A percentile compares a stretch with the other conserved stretches of the same genome.
Conservation (phyloP, 2,888 invertebrate species). For the Sisyra terminalis region DNA sequence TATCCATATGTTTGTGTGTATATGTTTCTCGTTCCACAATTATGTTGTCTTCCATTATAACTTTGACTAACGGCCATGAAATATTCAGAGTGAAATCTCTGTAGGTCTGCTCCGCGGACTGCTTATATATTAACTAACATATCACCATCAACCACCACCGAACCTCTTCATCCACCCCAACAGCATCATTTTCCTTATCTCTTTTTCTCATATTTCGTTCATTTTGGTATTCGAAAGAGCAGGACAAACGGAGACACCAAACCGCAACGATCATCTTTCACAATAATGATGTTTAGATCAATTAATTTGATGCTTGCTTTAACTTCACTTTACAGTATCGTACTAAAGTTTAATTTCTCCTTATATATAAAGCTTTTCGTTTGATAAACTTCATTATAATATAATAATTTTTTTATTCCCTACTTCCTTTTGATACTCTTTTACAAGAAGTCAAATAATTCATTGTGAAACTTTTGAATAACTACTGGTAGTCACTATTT, state of each 20-base stretch:
- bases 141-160: background rate
- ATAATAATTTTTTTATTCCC: too few relatives aligned
- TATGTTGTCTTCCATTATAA: constrained; percentile 28
- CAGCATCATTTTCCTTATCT: background rate
- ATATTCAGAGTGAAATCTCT: constrained; percentile 17
- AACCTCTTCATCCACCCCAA: background rate
- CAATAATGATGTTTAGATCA: constrained; percentile 2
- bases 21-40: constrained; percentile 20
- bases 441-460: too few relatives aligned
- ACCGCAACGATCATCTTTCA: background rate
- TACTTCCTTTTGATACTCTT: too few relatives aligned
- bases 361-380: too few relatives aligned
- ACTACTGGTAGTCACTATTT: too few relatives aligned
- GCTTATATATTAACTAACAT: background rate
- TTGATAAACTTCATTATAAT: too few relatives aligned
- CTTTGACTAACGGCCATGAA: constrained; percentile 30
- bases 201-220: background rate
- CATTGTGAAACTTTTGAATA: too few relatives aligned
- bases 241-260: background rate
- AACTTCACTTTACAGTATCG: too few relatives aligned
- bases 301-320: constrained; percentile 2
- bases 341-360: too few relatives aligned
- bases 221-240: background rate
- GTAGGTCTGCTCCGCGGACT: background rate
- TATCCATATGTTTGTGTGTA: background rate